phyloP scores from a whole-genome alignment of 1,140 invertebrate genomes.

The Papilio polyxenes region DNA sequence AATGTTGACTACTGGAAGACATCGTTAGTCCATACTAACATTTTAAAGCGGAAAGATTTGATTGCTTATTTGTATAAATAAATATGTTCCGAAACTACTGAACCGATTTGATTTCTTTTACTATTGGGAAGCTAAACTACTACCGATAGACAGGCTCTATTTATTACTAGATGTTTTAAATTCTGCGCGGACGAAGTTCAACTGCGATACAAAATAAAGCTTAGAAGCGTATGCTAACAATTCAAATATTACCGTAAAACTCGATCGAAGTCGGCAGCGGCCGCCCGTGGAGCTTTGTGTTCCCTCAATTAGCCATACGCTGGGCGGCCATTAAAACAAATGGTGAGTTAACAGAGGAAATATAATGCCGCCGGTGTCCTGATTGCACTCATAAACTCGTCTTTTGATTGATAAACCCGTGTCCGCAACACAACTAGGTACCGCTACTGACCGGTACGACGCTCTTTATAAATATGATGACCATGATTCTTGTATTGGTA shows the following conservation, averaged over 20 bases:
- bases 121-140: too few relatives aligned
- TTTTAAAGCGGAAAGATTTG: too few relatives aligned
- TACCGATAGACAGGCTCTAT: too few relatives aligned
- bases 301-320: constrained; percentile 57
- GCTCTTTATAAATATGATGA: constrained; percentile 20
- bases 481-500: background rate
- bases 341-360: constrained; percentile 49
- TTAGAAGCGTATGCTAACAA: background rate
- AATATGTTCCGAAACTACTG: background rate
- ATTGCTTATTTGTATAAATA: too few relatives aligned
- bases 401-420: constrained; percentile 58
- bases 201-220: background rate
- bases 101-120: too few relatives aligned
- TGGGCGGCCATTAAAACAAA: constrained; percentile 56
- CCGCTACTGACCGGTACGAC: constrained; percentile 45
- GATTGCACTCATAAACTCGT: constrained; percentile 54
- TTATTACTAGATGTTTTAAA: background rate
- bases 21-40: background rate
- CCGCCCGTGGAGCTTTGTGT: constrained; percentile 60
- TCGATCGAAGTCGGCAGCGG: constrained; percentile 45
- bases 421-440: constrained; percentile 39
- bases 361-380: constrained; percentile 50
- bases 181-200: too few relatives aligned
- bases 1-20: background rate
- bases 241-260: constrained; percentile 30